A percentile compares a stretch with the other conserved stretches of the same genome.
phyloP scores from a whole-genome alignment of 2,113 vertebrate genomes.

The Phasianus colchicus region DNA sequence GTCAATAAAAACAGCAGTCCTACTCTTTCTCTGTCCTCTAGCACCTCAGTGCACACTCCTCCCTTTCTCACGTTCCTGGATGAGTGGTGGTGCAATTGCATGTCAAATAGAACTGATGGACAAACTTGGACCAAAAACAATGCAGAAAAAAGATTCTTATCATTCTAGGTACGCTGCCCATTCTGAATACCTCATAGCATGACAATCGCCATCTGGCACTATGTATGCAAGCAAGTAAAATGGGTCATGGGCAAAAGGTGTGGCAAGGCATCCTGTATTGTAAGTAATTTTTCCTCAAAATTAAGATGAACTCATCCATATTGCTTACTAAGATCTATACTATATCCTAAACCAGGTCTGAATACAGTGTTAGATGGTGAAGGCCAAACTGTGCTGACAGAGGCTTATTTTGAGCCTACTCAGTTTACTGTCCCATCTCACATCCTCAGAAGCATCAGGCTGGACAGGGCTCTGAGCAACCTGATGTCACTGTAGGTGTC shows the following conservation, averaged over 20 bases:
- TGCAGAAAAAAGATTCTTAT: background rate
- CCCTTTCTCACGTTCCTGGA: background rate
- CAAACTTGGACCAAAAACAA: background rate
- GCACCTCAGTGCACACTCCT: rapidly evolving
- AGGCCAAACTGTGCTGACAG: background rate
- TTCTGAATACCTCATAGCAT: background rate
- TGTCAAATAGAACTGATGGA: background rate
- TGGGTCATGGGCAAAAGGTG: background rate
- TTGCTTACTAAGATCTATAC: background rate
- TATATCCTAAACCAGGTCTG: background rate
- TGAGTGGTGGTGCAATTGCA: background rate
- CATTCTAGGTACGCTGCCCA: background rate
- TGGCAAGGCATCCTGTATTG: background rate
- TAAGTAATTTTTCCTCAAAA: rapidly evolving
- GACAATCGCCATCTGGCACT: background rate
- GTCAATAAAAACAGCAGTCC: background rate
- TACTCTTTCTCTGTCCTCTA: background rate
- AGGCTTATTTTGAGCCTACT: background rate
- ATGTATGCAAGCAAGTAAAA: background rate
- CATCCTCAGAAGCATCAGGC: too few relatives aligned
- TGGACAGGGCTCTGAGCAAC: too few relatives aligned
- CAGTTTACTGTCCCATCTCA: background rate
- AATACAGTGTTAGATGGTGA: background rate
- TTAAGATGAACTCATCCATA: background rate
- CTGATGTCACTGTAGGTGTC: too few relatives aligned